Evolutionary conservation across 2,797 vertebrate genomes (phyloP).

Genomic region (Vultur gryphus): DNA sequence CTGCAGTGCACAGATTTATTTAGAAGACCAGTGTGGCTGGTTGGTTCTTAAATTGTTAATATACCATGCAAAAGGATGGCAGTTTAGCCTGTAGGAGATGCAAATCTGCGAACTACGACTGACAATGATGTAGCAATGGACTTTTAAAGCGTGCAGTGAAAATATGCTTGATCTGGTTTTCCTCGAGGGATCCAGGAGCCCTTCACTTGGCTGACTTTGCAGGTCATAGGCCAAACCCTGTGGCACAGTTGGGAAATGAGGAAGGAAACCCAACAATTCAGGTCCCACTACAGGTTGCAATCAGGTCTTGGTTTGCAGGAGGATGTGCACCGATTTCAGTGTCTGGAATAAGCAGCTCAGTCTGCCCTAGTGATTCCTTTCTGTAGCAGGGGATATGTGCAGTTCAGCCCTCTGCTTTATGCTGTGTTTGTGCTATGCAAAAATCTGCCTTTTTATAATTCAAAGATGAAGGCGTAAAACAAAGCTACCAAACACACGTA

Average conservation of each 20-base stretch:
- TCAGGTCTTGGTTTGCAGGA: not conserved
- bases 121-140: not conserved
- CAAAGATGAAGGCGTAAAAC: not conserved
- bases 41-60: not conserved
- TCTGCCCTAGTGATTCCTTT: not conserved
- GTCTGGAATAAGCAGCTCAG: not conserved
- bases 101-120: not conserved
- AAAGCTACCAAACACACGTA: not conserved
- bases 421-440: not conserved
- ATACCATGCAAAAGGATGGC: not conserved
- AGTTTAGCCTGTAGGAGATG: not conserved
- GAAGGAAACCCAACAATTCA: not conserved
- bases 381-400: not conserved
- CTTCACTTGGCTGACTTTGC: not conserved
- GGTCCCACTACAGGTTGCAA: not conserved
- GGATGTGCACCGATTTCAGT: not conserved
- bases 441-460: not conserved
- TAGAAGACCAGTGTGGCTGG: not conserved
- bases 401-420: not conserved
- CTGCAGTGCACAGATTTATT: not conserved
- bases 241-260: not conserved
- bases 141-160: not conserved
- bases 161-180: not conserved
- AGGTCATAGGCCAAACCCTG: not conserved
- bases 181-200: not conserved